Evolutionary conservation across 2,888 invertebrate species (phyloP).

Genomic region (Scrobipalpa costella): DNA sequence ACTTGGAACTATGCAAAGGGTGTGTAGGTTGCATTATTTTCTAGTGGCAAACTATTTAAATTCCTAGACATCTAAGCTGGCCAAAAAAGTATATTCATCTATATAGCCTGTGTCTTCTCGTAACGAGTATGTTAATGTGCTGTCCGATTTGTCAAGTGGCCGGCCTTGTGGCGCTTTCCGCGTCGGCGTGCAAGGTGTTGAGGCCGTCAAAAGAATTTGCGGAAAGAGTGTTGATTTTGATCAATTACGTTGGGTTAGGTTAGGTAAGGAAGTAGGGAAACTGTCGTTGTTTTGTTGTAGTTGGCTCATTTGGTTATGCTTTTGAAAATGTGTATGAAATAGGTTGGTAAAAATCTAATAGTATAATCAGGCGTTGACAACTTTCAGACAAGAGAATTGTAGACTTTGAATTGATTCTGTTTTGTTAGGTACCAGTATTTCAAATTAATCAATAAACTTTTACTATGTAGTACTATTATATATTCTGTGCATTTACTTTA

Average conservation of each 20-base stretch:
- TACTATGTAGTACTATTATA: no score
- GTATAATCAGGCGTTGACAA: no score
- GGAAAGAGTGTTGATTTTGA: slow-evolving; percentile 17
- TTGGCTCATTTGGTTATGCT: no score
- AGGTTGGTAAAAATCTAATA: background rate
- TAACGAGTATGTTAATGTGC: slow-evolving; percentile 41
- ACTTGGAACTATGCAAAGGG: no score
- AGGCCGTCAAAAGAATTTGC: slow-evolving; percentile 6
- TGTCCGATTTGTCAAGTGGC: slow-evolving; percentile 43
- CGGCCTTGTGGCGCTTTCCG: slow-evolving; percentile 51
- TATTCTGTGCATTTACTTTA: no score
- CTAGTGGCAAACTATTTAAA: background rate
- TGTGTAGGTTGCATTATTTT: background rate
- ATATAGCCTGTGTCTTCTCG: slow-evolving; percentile 23
- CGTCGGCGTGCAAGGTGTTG: slow-evolving; percentile 30
- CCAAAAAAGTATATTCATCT: slow-evolving; percentile 26
- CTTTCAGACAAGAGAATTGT: no score
- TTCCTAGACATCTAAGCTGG: slow-evolving; percentile 17
- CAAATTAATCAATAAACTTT: no score
- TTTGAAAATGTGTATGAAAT: background rate
- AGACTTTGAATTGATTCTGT: no score
- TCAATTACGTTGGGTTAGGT: background rate
- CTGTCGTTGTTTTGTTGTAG: background rate
- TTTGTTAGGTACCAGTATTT: no score
- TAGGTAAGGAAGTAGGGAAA: background rate